Conservation (phyloP, 2,113 vertebrate genomes). For the Zingel zingel region DNA sequence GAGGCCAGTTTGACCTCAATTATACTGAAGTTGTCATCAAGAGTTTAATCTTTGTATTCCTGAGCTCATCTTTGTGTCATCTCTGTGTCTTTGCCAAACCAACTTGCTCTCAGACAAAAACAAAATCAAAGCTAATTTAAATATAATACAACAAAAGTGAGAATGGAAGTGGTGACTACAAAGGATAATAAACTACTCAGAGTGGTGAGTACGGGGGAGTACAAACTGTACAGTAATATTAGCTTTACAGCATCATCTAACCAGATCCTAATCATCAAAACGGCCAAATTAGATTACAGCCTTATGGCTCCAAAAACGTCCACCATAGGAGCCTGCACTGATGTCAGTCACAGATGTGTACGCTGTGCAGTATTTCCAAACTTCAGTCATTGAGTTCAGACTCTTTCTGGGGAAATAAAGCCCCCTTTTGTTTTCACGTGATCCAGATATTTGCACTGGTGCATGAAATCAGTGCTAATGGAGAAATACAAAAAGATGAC, state of each 20-base stretch:
- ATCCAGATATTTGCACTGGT: slow-evolving; percentile 43
- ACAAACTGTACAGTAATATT: not conserved
- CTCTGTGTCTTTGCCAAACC: slow-evolving; percentile 11
- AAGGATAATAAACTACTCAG: not conserved
- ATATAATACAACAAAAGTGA: slow-evolving; percentile 22
- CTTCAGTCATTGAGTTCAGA: slow-evolving; percentile 32
- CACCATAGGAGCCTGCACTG: slow-evolving; percentile 13
- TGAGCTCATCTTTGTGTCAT: not conserved
- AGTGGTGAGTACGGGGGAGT: not conserved
- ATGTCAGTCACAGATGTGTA: slow-evolving; percentile 57
- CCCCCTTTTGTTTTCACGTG: not conserved
- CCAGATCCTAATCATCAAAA: slow-evolving; percentile 31
- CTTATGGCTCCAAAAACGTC: slow-evolving; percentile 1
- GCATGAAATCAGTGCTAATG: slow-evolving; percentile 51
- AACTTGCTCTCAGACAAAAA: slow-evolving; percentile 25
- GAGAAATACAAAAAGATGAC: slow-evolving; percentile 34
- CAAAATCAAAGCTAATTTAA: slow-evolving; percentile 17
- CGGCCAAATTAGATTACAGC: slow-evolving; percentile 35
- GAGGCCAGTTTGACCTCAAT: not conserved
- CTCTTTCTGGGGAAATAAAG: slow-evolving; percentile 28
- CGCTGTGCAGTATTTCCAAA: slow-evolving; percentile 9
- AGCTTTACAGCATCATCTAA: slow-evolving; percentile 31
- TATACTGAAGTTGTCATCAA: not conserved
- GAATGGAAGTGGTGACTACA: slow-evolving; percentile 8
- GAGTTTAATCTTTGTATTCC: not conserved